These are phyloP conservation scores for Crocodylus rhombifer DNA, from an alignment of 2,797 vertebrate genomes.

Conservation along the genomic window DNA sequence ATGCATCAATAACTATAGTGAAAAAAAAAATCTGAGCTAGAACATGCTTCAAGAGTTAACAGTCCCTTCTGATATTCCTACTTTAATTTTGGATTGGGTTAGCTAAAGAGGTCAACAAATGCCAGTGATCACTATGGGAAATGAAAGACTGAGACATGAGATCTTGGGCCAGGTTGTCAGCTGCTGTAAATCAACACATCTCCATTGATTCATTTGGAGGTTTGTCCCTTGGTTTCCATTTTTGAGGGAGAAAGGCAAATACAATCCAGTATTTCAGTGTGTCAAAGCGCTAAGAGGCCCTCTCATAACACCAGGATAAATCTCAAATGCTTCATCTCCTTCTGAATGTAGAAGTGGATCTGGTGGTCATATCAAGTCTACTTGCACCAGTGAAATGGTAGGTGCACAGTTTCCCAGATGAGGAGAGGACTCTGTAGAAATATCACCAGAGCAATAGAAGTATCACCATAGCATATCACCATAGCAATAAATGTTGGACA, in stretches of 20 bases:
- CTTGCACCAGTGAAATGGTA: neutral
- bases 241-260: neutral
- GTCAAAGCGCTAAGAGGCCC: neutral
- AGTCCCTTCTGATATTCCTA: neutral
- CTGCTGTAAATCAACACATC: neutral
- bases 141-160: neutral
- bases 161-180: neutral
- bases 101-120: neutral
- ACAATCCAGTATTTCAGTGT: neutral
- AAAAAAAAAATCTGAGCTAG: neutral
- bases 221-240: neutral
- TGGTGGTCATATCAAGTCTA: neutral
- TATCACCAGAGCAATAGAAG: neutral
- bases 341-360: neutral
- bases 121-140: neutral
- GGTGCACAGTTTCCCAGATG: neutral
- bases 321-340: neutral
- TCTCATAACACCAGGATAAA: neutral
- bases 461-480: neutral
- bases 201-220: neutral
- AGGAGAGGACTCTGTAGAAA: neutral
- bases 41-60: rapidly evolving
- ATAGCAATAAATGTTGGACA: too few relatives aligned
- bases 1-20: rapidly evolving
- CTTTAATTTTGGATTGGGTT: neutral